These are phyloP conservation scores for Bolborhynchus lineola DNA, from an alignment of 2,113 vertebrate genomes.

Conservation along the genomic window DNA sequence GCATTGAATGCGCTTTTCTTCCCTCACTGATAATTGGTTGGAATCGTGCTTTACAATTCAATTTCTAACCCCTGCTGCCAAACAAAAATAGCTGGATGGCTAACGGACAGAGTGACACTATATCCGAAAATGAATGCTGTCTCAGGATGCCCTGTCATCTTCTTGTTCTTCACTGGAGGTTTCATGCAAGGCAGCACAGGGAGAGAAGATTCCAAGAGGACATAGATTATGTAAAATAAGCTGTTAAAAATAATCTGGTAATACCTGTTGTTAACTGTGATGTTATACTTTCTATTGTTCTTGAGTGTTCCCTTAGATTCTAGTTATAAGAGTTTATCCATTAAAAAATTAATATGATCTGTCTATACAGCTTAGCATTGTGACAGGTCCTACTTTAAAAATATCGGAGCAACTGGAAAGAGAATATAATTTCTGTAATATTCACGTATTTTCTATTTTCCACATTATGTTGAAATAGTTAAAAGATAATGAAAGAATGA, in stretches of 20 bases:
- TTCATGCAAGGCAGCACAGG: neutral
- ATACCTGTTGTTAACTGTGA: neutral
- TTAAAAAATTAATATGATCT: neutral
- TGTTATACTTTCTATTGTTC: neutral
- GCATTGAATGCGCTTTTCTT: neutral
- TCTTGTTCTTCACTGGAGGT: neutral
- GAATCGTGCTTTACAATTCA: neutral
- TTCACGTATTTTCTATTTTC: neutral
- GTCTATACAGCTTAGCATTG: neutral
- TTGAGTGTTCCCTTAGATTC: neutral
- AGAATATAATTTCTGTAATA: neutral
- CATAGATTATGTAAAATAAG: neutral
- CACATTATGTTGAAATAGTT: neutral
- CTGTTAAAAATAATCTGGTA: neutral
- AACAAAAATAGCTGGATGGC: neutral
- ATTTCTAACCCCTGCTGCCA: neutral
- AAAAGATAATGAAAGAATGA: neutral
- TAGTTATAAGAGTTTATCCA: neutral
- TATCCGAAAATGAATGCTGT: neutral
- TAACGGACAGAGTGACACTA: neutral
- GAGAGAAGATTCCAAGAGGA: neutral
- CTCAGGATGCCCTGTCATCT: neutral
- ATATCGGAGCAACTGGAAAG: neutral
- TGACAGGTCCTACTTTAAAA: neutral
- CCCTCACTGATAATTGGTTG: neutral